Percentiles rank a stretch among this genome's conserved stretches.
phyloP scores from a whole-genome alignment of 2,888 invertebrate species.

The Conus canariensis region DNA sequence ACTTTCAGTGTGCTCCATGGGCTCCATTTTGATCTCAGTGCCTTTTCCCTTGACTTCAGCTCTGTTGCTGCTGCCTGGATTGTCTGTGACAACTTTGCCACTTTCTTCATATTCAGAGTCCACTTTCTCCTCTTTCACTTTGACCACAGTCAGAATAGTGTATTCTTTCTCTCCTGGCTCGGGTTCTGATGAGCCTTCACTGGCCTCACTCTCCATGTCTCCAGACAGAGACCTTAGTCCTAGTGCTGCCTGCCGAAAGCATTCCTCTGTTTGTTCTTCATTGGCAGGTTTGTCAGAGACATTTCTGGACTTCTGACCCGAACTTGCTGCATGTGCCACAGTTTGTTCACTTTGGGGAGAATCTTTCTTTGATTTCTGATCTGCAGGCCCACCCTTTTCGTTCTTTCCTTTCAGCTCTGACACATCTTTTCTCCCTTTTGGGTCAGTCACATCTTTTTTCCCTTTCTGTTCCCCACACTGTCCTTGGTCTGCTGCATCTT shows the following conservation, averaged over 20 bases:
- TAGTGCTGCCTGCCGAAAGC: constrained; percentile 92
- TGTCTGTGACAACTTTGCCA: neutral
- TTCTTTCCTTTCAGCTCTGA: neutral
- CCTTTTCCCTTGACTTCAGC: constrained; percentile 15
- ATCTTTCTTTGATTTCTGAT: neutral
- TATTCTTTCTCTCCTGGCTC: neutral
- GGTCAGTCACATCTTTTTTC: neutral
- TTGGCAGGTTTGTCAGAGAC: constrained; percentile 82
- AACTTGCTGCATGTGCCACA: neutral
- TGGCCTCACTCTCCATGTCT: constrained; percentile 77
- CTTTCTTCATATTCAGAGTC: constrained; percentile 20
- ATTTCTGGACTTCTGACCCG: neutral
- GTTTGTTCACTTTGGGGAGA: neutral
- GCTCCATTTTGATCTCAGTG: constrained; percentile 47
- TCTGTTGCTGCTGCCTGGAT: constrained; percentile 4
- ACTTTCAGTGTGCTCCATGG: constrained; percentile 35
- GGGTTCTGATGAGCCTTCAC: neutral
- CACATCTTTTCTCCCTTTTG: neutral
- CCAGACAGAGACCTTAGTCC: constrained; percentile 91
- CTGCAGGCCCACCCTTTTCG: neutral
- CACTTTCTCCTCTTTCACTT: constrained; percentile 38
- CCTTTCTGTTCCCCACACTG: neutral
- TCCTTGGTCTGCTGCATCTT: neutral
- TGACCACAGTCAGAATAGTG: constrained; percentile 9
- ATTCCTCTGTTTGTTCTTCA: constrained; percentile 79